Base-by-base conservation (phyloP, 2,888 invertebrate species). In the Mythimna pallens region DNA sequence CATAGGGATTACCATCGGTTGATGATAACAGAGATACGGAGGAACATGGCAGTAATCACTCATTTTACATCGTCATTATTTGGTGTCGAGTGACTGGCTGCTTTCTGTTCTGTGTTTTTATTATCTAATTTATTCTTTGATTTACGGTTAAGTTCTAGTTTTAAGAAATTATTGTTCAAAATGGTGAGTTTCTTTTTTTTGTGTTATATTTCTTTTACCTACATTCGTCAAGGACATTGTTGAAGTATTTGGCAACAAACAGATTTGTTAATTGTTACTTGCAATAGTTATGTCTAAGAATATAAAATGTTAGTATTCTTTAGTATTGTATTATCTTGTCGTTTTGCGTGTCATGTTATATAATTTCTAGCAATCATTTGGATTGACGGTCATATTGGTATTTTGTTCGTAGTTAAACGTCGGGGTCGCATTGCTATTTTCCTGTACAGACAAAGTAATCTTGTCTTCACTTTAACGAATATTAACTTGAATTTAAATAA, bases 1-100 rank as follows among this genome's bases (percentile, higher is more conserved):
- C 67, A 55, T 12, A 74, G 30, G 70, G 78, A 82, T 81, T 82
- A 82, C 78, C 66, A 59, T 73, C 50, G 1, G 47, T 52, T 67
- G 25, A 10, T 70, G 80, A 81, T 81, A 81, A 74, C 70, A 50
- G 65, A 70, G 78, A 81, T 82, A 78, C 50, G 59, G 22, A n/a
- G 52, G 57, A 57, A 70, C 66, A 36, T 52, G 25, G 25, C 4
- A 63, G 70, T 68, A 67, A 77, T 77, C 66, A 61, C 36, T 81
- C 80, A 74, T 78, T 78, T 81, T 81, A 82, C 82, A 22, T 81
- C 12, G 80, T 81, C 80, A 81, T 81, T 81, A 78, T 81, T 81
- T 78, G 74, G 74, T 58, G 74, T 55, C 64, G 30, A 72, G 78
- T 78, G 70, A 81, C 80, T 81, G 52, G 70, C 78, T 55, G 66